Conservation (phyloP, 2,797 vertebrate species). For the Macropodus opercularis region DNA sequence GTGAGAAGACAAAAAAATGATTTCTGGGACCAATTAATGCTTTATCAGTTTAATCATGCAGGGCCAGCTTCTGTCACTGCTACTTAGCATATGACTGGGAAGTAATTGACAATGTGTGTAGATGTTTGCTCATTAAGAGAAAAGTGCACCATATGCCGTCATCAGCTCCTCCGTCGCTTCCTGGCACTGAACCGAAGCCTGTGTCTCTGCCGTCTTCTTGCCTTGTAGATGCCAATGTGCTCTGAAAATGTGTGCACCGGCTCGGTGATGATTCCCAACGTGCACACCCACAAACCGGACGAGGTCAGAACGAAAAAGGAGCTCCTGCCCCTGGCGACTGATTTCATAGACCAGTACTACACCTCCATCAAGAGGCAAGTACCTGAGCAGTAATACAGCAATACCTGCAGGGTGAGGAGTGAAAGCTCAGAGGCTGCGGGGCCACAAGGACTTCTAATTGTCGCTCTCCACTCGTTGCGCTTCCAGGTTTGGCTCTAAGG, state of each 20-base stretch:
- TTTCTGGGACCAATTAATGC: neutral
- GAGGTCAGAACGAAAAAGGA: conserved; percentile 87
- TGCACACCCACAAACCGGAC: conserved; percentile 84
- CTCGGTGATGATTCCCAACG: conserved; percentile 88
- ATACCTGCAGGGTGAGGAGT: too few relatives aligned
- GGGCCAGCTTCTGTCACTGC: neutral
- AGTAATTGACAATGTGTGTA: conserved; percentile 17
- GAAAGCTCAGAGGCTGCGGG: too few relatives aligned
- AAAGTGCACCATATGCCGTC: neutral
- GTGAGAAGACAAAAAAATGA: neutral
- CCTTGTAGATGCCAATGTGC: conserved; percentile 86
- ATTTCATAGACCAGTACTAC: conserved; percentile 98
- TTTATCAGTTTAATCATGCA: too few relatives aligned
- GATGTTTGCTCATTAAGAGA: conserved; percentile 16
- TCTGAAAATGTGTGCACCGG: conserved; percentile 90
- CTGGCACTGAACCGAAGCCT: neutral
- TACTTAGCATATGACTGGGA: neutral
- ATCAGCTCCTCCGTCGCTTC: neutral
- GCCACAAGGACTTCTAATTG: too few relatives aligned
- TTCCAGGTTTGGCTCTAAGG: conserved; percentile 90
- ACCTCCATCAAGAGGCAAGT: conserved; percentile 94
- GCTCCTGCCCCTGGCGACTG: conserved; percentile 90
- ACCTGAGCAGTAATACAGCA: neutral
- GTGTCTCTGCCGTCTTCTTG: neutral
- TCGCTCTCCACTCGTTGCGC: too few relatives aligned